These are phyloP conservation scores for Nymphalis urticae DNA, from an alignment of 2,888 invertebrate genomes.

Conservation along the genomic window DNA sequence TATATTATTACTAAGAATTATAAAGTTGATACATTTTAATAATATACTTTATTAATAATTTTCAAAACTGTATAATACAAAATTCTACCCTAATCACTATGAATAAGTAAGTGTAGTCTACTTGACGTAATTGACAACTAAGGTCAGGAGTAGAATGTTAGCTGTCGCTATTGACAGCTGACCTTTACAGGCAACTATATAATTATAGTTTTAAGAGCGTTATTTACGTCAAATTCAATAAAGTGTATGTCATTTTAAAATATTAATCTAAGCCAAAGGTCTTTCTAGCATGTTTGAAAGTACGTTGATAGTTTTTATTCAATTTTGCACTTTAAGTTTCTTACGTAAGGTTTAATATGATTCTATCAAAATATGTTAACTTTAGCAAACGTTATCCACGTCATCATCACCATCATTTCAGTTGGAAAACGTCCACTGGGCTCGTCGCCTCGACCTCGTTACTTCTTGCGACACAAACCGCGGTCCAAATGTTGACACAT, in stretches of 20 bases:
- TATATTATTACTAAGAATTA: background rate
- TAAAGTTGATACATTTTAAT: slow-evolving; percentile 7
- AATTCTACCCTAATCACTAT: slow-evolving; percentile 19
- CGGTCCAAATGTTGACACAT: too few species aligned
- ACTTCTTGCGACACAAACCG: too few species aligned
- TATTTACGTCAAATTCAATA: slow-evolving; percentile 21
- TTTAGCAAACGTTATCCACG: too few species aligned
- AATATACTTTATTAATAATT: background rate
- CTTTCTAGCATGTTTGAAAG: background rate
- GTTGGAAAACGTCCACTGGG: too few species aligned
- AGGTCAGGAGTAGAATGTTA: slow-evolving; percentile 23
- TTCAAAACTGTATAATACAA: background rate
- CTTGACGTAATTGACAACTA: slow-evolving; percentile 27
- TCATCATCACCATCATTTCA: too few species aligned
- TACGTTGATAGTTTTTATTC: too few species aligned
- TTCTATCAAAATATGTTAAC: too few species aligned
- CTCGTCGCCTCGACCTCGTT: too few species aligned
- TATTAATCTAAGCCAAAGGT: background rate
- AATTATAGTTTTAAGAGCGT: slow-evolving; percentile 23
- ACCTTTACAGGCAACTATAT: slow-evolving; percentile 22
- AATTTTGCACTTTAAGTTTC: too few species aligned
- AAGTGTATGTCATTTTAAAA: background rate
- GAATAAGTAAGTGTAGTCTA: slow-evolving; percentile 26
- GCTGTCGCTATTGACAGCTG: slow-evolving; percentile 15
- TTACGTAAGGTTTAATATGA: too few species aligned